These are phyloP conservation scores for Drosophila persimilis DNA, from an alignment of 1,140 invertebrate genomes.

Conservation along the genomic window DNA sequence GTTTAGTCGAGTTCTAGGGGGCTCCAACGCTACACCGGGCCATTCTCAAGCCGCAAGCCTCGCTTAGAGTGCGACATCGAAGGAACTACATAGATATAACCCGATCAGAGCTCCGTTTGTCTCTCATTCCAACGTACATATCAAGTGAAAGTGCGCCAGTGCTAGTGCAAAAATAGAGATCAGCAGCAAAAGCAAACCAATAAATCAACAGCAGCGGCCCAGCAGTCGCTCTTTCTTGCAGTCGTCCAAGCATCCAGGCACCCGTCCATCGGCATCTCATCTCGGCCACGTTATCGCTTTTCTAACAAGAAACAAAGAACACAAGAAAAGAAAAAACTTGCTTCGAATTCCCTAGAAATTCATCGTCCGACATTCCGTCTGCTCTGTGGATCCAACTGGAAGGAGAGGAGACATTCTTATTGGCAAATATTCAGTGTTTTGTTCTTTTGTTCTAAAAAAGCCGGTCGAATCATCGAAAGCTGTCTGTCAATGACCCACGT, in stretches of 20 bases:
- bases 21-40: slow-evolving; percentile 51
- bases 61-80: too few species aligned
- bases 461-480: not conserved
- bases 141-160: slow-evolving; percentile 6
- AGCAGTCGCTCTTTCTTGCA: too few species aligned
- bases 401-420: too few species aligned
- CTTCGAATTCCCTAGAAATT: slow-evolving; percentile 27
- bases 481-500: slow-evolving; percentile 45
- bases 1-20: slow-evolving; percentile 57
- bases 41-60: not conserved
- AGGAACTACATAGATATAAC: too few species aligned
- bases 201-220: too few species aligned
- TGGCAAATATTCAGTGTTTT: too few species aligned
- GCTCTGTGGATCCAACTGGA: too few species aligned
- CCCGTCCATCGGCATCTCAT: not conserved
- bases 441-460: not conserved
- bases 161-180: not conserved
- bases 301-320: slow-evolving; percentile 12
- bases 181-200: not conserved
- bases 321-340: slow-evolving; percentile 17
- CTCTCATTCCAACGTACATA: not conserved
- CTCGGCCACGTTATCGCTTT: slow-evolving; percentile 65
- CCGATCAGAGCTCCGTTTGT: too few species aligned
- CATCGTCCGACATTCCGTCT: not conserved
- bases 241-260: too few species aligned